Evolutionary conservation across 2,888 invertebrate genomes (phyloP).

Genomic region (Euphydryas editha): DNA sequence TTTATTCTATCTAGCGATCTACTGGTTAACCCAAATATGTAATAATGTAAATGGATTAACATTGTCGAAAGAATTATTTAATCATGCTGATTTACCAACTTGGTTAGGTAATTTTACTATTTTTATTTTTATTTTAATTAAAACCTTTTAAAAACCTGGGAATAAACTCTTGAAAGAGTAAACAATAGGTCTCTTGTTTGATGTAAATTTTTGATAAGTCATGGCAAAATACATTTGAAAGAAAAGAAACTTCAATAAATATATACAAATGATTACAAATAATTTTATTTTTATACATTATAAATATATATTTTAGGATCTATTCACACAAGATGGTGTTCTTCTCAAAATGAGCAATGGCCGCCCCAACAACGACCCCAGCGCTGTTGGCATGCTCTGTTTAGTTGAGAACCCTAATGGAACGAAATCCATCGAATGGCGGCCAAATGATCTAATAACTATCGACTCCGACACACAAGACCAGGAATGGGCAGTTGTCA

Average conservation of each 20-base stretch:
- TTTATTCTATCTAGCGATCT: no score
- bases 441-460: constrained; percentile 90
- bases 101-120: no score
- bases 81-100: no score
- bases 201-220: no score
- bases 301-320: constrained; percentile 74
- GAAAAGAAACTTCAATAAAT: background rate
- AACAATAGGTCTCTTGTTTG: no score
- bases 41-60: no score
- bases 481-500: constrained; percentile 93
- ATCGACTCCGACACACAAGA: constrained; percentile 90
- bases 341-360: constrained; percentile 87
- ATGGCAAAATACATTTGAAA: no score
- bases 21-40: no score
- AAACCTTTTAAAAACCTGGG: no score
- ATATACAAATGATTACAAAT: background rate
- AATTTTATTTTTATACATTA: background rate
- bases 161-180: no score
- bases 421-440: constrained; percentile 91
- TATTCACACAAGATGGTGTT: constrained; percentile 92
- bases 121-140: no score
- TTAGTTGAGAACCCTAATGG: constrained; percentile 85
- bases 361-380: constrained; percentile 84
- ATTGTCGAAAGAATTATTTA: no score
- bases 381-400: constrained; percentile 87